A percentile compares a stretch with the other conserved stretches of the same genome.
Evolutionary conservation across 2,888 invertebrate genomes (phyloP).

Genomic region (Hydriomena furcata): DNA sequence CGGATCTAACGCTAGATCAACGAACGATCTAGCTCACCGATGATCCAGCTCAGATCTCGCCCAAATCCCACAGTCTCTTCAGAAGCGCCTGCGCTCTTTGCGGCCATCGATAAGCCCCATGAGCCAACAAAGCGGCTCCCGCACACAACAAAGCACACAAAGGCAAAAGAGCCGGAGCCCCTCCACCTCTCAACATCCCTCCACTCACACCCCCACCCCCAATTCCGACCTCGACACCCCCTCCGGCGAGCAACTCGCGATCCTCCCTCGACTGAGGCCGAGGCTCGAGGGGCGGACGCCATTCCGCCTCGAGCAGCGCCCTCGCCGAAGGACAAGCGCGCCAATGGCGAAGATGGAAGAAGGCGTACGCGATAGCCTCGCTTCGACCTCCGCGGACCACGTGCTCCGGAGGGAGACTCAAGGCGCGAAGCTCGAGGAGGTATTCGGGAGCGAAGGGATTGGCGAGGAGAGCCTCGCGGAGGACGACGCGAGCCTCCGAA

Average conservation of each 20-base stretch:
- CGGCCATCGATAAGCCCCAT: no score
- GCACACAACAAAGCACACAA: no score
- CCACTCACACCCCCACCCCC: no score
- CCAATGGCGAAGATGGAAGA: conserved; percentile 98
- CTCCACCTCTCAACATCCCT: no score
- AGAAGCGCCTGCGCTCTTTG: no score
- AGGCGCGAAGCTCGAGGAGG: conserved; percentile 96
- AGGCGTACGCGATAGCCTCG: conserved; percentile 98
- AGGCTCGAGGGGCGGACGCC: conserved; percentile 92
- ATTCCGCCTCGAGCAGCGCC: conserved; percentile 95
- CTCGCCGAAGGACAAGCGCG: conserved; percentile 87
- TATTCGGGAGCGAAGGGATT: conserved; percentile 99
- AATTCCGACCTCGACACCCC: no score
- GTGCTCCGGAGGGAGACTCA: conserved; percentile 98
- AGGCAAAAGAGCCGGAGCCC: no score
- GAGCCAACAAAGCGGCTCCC: no score
- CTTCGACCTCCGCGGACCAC: conserved; percentile 97
- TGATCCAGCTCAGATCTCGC: no score
- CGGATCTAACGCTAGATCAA: no score
- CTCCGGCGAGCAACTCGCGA: conserved; percentile 92
- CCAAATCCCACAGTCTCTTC: no score
- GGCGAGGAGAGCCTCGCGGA: conserved; percentile 95
- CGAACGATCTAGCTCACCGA: no score
- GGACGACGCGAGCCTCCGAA: conserved; percentile 87
- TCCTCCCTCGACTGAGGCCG: conserved; percentile 86